A percentile compares a stretch with the other conserved stretches of the same genome.
phyloP scores from a whole-genome alignment of 2,797 vertebrate species.

The Lepilemur septentrionalis region DNA sequence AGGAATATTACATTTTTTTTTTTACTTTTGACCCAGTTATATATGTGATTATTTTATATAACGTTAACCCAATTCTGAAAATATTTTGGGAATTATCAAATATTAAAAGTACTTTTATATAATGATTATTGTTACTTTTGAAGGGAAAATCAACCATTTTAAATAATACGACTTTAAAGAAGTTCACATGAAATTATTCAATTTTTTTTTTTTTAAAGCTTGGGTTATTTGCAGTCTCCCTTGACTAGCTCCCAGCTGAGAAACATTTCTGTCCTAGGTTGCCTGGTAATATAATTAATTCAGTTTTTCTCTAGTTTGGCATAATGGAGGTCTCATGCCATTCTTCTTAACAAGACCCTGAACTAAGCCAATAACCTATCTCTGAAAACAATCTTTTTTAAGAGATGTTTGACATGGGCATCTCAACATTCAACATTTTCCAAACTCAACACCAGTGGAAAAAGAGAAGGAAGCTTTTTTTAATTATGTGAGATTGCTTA shows the following conservation, averaged over 20 bases:
- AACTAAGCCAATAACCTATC: not conserved
- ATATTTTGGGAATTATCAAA: not conserved
- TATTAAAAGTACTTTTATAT: not conserved
- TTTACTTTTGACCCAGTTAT: not conserved
- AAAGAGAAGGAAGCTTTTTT: not conserved
- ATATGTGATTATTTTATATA: not conserved
- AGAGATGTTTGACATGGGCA: not conserved
- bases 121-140: not conserved
- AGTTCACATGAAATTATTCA: not conserved
- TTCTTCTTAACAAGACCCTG: not conserved
- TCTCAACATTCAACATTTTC: not conserved
- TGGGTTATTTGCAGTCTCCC: not conserved
- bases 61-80: conserved; percentile 30
- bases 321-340: not conserved
- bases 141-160: not conserved
- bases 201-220: not conserved
- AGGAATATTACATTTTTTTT: not conserved
- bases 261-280: not conserved
- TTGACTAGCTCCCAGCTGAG: not conserved
- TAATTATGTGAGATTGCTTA: not conserved
- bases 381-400: not conserved
- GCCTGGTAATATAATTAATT: conserved; percentile 43
- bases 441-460: not conserved
- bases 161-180: conserved; percentile 1
- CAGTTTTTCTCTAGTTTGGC: not conserved